phyloP scores from a whole-genome alignment of 2,888 invertebrate genomes.

The Spialia ferax region DNA sequence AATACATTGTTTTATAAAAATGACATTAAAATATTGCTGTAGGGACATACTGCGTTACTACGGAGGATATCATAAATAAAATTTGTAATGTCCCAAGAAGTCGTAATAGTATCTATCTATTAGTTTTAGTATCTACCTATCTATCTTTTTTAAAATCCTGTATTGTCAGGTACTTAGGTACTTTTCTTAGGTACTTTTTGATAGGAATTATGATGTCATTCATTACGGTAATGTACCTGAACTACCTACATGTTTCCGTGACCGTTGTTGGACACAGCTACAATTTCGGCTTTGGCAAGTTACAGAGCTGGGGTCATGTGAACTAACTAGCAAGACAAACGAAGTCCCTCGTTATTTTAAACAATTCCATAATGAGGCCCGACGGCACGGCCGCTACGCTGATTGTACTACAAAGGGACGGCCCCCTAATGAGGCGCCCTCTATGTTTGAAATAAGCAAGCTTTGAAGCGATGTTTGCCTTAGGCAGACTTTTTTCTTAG shows the following conservation, averaged over 20 bases:
- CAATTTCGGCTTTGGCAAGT: slow-evolving; percentile 18
- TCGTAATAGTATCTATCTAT: too few species aligned
- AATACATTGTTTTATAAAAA: background rate
- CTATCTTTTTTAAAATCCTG: too few species aligned
- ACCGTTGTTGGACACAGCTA: slow-evolving; percentile 11
- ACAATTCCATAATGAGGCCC: slow-evolving; percentile 80
- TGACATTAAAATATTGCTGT: background rate
- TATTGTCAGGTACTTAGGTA: too few species aligned
- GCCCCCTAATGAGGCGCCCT: slow-evolving; percentile 74
- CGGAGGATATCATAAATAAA: too few species aligned
- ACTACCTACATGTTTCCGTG: background rate
- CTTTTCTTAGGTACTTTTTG: too few species aligned
- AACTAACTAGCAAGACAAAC: slow-evolving; percentile 59
- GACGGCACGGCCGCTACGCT: slow-evolving; percentile 54
- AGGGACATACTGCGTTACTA: too few species aligned
- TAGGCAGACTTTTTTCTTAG: slow-evolving; percentile 51
- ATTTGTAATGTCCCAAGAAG: too few species aligned
- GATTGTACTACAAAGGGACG: slow-evolving; percentile 72
- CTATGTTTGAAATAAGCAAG: slow-evolving; percentile 62
- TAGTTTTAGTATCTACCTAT: too few species aligned
- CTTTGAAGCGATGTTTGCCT: slow-evolving; percentile 67
- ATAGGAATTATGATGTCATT: background rate
- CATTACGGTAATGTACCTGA: slow-evolving; percentile 7
- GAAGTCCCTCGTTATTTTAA: slow-evolving; percentile 80
- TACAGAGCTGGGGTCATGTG: slow-evolving; percentile 15